Base-by-base conservation (phyloP, 2,797 vertebrate genomes). In the Danio albolineatus region DNA sequence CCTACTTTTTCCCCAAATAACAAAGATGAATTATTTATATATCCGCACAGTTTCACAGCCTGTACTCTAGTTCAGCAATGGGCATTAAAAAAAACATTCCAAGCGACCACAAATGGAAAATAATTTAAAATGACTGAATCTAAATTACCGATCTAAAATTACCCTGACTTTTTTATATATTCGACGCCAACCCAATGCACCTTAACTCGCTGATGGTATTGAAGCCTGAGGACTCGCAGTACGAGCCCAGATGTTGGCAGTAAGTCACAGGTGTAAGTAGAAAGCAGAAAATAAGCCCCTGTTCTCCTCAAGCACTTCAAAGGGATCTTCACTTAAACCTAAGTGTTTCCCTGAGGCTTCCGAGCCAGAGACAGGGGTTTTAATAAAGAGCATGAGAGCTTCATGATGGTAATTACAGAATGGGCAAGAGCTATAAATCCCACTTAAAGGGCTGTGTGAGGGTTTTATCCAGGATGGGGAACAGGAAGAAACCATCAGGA, bases 401-500 rank as follows among this genome's bases (percentile, higher is more conserved):
- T 91, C 89, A 86, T 89, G 86, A 86, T 87, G 82, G 85, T 90
- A 89, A 91, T 91, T 90, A 89, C 84, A 89, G 86, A 80, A 69
- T 81, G 84, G 81, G 83, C 67, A 82, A 69, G 62, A 61, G 73
- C 82, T 61, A 79, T 85, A 87, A 85, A 84, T 85, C 78, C 77
- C 75, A 61, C 62, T 80, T 77, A 75, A 64, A 81, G 75, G 41
- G 17, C 67, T 59, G 74, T 51, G 71, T 53, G 65, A 84, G 59
- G 28, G 78, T 85, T 71, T 82, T 69, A 87, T 76, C 82, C 83
- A 84, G 78, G 56, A 79, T 28, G 79, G 67, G 64, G 81, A 80
- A 82, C 49, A 56, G 51, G 77, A 76, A 79, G 70, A 78, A 78
- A 21, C 56, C 7, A 64, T 64, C 61, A 48, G 28, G 8, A 59